Evolutionary conservation across 2,888 invertebrate genomes (phyloP).

Genomic region (Tiliacea aurago): DNA sequence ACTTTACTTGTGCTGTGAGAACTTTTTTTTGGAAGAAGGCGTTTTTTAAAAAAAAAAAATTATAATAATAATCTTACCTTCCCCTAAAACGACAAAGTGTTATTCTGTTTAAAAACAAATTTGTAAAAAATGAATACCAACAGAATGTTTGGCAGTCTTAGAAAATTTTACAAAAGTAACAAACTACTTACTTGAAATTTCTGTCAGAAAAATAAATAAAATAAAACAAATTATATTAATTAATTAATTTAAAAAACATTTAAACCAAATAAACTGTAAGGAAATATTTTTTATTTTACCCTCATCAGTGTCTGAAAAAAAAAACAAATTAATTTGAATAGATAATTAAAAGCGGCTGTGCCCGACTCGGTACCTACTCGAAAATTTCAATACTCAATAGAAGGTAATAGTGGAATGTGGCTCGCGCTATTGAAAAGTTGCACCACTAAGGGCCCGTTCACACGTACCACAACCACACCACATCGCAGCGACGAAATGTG

Average conservation of each 20-base stretch:
- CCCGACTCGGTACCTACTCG: not conserved
- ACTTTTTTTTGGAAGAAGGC: too few relatives aligned
- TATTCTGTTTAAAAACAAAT: not conserved
- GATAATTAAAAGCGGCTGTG: not conserved
- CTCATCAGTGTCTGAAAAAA: slow-evolving; percentile 51
- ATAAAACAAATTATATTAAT: not conserved
- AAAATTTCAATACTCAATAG: too few relatives aligned
- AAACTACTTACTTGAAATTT: slow-evolving; percentile 46
- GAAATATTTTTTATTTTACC: slow-evolving; percentile 25
- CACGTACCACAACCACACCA: not conserved
- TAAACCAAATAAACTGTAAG: not conserved
- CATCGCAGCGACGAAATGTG: not conserved
- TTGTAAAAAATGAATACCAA: not conserved
- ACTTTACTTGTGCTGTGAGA: too few relatives aligned
- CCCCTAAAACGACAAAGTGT: slow-evolving; percentile 57
- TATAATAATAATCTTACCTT: slow-evolving; percentile 61
- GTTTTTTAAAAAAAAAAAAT: not conserved
- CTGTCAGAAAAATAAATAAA: slow-evolving; percentile 9
- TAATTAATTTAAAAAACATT: not conserved
- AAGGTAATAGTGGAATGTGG: not conserved
- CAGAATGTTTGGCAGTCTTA: slow-evolving; percentile 59
- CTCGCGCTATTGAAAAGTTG: not conserved
- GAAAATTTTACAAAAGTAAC: slow-evolving; percentile 31
- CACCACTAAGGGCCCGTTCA: not conserved
- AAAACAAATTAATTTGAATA: not conserved